These are phyloP conservation scores for Tiliqua scincoides DNA, from an alignment of 2,113 vertebrate genomes.

Conservation along the genomic window DNA sequence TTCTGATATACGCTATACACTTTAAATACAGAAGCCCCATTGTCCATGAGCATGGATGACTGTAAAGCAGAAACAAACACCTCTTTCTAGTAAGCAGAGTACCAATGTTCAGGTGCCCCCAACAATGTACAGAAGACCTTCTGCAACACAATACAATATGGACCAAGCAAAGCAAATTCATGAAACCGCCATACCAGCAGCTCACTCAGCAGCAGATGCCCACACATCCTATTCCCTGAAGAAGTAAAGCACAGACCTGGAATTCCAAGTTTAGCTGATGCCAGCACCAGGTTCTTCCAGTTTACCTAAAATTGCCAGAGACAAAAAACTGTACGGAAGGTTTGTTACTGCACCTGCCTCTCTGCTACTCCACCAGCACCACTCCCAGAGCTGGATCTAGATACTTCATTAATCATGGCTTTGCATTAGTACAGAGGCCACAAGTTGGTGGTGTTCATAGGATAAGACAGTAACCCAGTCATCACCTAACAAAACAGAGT, in stretches of 20 bases:
- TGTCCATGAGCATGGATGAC: background rate
- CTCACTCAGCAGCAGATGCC: background rate
- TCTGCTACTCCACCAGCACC: background rate
- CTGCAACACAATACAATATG: background rate
- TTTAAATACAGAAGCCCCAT: slow-evolving; percentile 3
- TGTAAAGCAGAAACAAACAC: background rate
- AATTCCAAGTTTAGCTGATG: background rate
- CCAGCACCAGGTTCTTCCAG: background rate
- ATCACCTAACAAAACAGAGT: background rate
- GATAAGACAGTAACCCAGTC: background rate
- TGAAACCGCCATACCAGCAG: background rate
- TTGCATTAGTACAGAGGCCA: background rate
- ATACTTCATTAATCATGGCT: background rate
- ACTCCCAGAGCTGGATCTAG: background rate
- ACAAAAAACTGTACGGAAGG: background rate
- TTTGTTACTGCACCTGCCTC: background rate
- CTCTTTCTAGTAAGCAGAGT: background rate
- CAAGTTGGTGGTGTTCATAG: background rate
- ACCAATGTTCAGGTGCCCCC: background rate
- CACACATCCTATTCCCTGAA: background rate
- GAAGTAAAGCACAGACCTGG: background rate
- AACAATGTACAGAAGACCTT: background rate
- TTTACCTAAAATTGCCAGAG: background rate
- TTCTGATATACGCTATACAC: background rate
- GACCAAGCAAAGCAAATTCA: background rate